Percentiles rank a stretch among this genome's conserved stretches.
Conservation (phyloP, 2,888 invertebrate species). For the Yponomeuta sedellus region DNA sequence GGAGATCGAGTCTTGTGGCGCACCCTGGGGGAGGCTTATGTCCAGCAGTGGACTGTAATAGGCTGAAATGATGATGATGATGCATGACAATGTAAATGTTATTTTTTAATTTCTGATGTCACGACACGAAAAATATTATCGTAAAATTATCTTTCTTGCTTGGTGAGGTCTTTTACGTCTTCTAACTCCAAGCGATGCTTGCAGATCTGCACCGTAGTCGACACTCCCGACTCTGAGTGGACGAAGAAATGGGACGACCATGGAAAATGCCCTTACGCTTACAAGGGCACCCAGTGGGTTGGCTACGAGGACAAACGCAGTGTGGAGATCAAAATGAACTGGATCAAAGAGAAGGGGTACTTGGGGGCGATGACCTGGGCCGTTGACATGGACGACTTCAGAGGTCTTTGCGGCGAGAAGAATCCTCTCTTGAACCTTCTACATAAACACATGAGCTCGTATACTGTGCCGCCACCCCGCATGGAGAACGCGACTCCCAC, state of each 20-base stretch:
- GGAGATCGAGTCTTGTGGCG: too few species aligned
- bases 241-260: constrained; percentile 88
- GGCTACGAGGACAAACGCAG: constrained; percentile 91
- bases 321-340: constrained; percentile 93
- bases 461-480: constrained; percentile 81
- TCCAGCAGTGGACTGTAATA: too few species aligned
- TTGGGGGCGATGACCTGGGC: constrained; percentile 95
- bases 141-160: neutral
- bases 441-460: constrained; percentile 82
- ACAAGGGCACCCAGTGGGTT: constrained; percentile 93
- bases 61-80: too few species aligned
- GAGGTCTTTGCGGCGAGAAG: constrained; percentile 86
- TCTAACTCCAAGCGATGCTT: neutral
- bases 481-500: constrained; percentile 79
- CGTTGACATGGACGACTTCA: constrained; percentile 94
- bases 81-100: too few species aligned
- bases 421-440: constrained; percentile 86
- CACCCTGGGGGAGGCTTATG: too few species aligned
- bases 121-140: too few species aligned
- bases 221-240: constrained; percentile 84
- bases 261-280: constrained; percentile 90
- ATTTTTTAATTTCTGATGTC: too few species aligned
- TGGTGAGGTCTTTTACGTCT: too few species aligned
- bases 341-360: constrained; percentile 85
- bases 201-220: constrained; percentile 86